phyloP scores from a whole-genome alignment of 2,888 invertebrate genomes.

The Onthophagus sagittarius region DNA sequence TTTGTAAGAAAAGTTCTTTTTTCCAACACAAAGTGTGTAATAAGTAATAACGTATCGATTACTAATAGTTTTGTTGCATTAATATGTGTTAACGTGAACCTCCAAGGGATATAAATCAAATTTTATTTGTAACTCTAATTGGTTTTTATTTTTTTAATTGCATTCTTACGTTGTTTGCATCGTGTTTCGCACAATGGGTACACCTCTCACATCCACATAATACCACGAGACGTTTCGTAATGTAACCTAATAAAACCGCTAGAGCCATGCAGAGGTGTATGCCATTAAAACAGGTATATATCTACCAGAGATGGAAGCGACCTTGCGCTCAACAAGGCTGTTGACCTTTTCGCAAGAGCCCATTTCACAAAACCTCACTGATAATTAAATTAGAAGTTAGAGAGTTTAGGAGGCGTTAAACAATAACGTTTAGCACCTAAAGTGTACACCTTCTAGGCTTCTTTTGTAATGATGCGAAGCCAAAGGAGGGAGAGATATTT shows the following conservation, averaged over 20 bases:
- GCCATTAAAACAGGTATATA: not conserved
- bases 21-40: too few relatives aligned
- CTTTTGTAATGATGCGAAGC: not conserved
- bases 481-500: not conserved
- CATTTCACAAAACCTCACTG: not conserved
- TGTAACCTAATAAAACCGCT: not conserved
- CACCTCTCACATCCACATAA: not conserved
- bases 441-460: not conserved
- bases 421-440: not conserved
- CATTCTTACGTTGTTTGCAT: not conserved
- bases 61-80: too few relatives aligned
- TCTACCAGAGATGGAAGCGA: constrained; percentile 17
- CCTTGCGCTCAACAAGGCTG: constrained; percentile 31
- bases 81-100: too few relatives aligned
- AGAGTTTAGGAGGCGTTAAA: not conserved
- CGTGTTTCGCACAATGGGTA: not conserved
- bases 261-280: not conserved
- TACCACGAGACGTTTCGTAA: not conserved
- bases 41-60: too few relatives aligned
- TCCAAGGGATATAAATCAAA: too few relatives aligned
- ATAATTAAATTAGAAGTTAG: not conserved
- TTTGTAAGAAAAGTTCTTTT: not conserved
- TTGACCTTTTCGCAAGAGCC: constrained; percentile 28
- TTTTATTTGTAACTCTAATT: too few relatives aligned
- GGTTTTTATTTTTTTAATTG: not conserved